Evolutionary conservation across 2,888 invertebrate species (phyloP), one percentile per base, ranked within the genome.

Genomic region (Leptinotarsa rubiginosa): DNA sequence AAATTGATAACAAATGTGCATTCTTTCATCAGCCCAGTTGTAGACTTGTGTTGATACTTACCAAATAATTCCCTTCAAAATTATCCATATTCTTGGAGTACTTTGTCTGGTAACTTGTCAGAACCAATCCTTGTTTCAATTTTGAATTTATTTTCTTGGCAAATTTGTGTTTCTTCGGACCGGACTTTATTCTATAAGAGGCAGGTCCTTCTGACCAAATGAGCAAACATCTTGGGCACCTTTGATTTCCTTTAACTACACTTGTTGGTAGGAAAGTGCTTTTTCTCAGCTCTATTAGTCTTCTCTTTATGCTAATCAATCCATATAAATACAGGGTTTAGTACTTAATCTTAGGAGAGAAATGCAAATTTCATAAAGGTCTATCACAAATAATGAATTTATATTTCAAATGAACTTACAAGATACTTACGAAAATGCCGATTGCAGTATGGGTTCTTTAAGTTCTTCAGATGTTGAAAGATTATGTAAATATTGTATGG

Each of bases 151-250:
- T 49, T 69, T 73, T 78, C 56, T 69, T 75, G 56, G 74, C 77
- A 74, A 79, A 78, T 68, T 70, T 78, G 22, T 71, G 66, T 31
- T 69, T 67, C 49, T 72, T 79, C 18, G 59, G 52, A 56, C 69
- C 69, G 31, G 76, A 41, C 50, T 74, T 75, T 22, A 79, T 62
- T 65, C 70, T 73, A 47, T 77, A 75, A 47, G 16, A 76, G 13
- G 79, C 77, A 66, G 79, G 78, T 12, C 79, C 79, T 65, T 79
- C 77, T 15, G 56, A 56, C 41, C 75, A 73, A 67, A 72, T 73
- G 25, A 78, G 56, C n/a, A 77, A 66, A 54, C 79, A 79, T 69
- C 74, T 74, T n/a, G 70, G 78, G 47, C 79, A 79, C 47, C 71
- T 74, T 22, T 73, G 22, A 64, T 74, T 65, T 20, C 70, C 62